Percentiles rank a stretch among this genome's conserved stretches.
Evolutionary conservation across 2,113 vertebrate species (phyloP).

Genomic region (Gracilinanus agilis): DNA sequence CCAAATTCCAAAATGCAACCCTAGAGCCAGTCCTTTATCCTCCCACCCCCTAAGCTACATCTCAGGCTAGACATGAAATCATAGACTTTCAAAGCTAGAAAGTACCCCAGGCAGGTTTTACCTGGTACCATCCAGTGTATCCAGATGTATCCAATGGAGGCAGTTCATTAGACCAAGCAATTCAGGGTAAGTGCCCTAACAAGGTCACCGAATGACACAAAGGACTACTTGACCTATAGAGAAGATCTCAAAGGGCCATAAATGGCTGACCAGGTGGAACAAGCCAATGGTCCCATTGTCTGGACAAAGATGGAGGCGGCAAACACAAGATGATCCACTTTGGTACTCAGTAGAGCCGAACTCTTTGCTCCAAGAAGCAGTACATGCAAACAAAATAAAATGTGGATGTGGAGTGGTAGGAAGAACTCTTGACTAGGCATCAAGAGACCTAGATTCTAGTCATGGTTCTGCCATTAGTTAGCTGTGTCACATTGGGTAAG

Average conservation of each 20-base stretch:
- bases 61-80: neutral
- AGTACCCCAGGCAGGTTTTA: neutral
- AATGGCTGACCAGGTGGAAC: neutral
- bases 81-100: neutral
- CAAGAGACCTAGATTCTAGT: neutral
- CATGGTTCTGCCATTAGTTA: neutral
- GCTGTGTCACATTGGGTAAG: neutral
- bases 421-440: neutral
- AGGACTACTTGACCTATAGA: neutral
- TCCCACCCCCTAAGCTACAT: slow-evolving; percentile 24
- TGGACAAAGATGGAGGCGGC: neutral
- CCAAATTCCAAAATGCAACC: neutral
- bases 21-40: neutral
- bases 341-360: neutral
- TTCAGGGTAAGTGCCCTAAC: neutral
- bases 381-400: neutral
- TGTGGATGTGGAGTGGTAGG: neutral
- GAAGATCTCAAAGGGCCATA: neutral
- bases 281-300: neutral
- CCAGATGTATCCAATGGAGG: neutral
- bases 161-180: neutral
- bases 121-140: neutral
- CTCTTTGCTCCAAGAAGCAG: neutral
- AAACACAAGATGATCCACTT: neutral
- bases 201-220: neutral